Evolutionary conservation across 2,797 vertebrate genomes (phyloP), one percentile per base, ranked within the genome.

Genomic region (Girardinus metallicus): DNA sequence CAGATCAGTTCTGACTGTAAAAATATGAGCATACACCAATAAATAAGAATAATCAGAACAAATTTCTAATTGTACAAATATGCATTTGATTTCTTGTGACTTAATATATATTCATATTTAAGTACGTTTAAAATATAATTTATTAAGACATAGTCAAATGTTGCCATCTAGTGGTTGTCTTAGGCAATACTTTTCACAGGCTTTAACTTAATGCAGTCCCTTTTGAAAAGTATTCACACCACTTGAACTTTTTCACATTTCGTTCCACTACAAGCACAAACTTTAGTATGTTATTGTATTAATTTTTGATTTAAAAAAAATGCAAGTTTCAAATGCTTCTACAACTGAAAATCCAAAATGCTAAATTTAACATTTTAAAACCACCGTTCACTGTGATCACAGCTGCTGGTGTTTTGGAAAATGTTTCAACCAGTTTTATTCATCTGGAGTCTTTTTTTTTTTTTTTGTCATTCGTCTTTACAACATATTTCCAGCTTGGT

Each of bases 141-240:
- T 83, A 82, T 70, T 82, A 62, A 94, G 88, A 91, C 78, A 44
- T 89, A 83, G 88, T 94, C 90, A 89, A 93, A 92, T 91, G 94
- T 81, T 95, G 92, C 94, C 95, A 96, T 91, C 95, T 95, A 87
- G 93, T 95, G 96, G 94, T 75, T n/a, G 0, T 60, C 76, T 83
- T n/a, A 46, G 18, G 79, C 64, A 81, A 72, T 0, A 31, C 77
- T 51, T 79, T 44, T 26, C 16, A 46, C 5, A 72, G 43, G 13
- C 43, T 71, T 46, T 29, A 44, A 26, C 68, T 44, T 44, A 16
- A 15, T 46, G 12, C 26, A 16, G 68, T 16, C 10, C 11, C 41
- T 9, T 71, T 71, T n/a, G 26, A 46, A 29, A 71, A 46, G 43
- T 31, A 43, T 43, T 41, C 10, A 68, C 21, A 43, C 21, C 21